A percentile compares a stretch with the other conserved stretches of the same genome.
Conservation (phyloP, 2,113 vertebrate genomes). For the Crotalus tigris region DNA sequence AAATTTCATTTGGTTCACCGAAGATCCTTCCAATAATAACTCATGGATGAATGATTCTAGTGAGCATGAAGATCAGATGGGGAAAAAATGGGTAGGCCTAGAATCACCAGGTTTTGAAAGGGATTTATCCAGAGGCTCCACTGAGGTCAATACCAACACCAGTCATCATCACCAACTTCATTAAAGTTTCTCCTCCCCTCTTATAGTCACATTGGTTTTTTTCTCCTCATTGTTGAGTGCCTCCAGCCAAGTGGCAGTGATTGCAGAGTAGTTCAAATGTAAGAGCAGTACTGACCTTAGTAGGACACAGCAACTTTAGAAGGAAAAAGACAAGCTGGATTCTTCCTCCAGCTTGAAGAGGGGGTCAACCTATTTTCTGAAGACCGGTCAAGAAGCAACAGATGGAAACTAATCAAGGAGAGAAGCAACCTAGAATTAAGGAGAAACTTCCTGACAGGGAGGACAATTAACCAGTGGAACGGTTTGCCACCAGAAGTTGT, state of each 20-base stretch:
- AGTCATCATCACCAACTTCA: background rate
- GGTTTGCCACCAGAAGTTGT: background rate
- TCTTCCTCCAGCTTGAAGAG: background rate
- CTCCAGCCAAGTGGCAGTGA: conserved; percentile 43
- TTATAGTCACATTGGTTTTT: conserved; percentile 15
- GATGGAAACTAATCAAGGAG: background rate
- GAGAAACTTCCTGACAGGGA: background rate
- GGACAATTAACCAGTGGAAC: background rate
- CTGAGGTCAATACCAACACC: background rate
- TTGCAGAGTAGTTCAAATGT: conserved; percentile 10
- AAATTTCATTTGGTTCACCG: background rate
- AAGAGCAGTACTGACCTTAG: conserved; percentile 22
- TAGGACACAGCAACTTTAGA: background rate
- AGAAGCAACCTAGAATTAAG: background rate
- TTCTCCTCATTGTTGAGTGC: conserved; percentile 9
- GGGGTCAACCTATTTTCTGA: background rate
- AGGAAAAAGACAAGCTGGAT: background rate
- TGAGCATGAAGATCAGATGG: background rate
- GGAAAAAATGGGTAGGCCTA: background rate
- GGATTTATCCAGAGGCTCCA: background rate
- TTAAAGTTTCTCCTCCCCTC: background rate
- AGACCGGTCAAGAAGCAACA: background rate
- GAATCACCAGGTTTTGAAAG: background rate
- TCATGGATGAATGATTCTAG: too few relatives aligned
- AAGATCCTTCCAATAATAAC: background rate